Percentiles rank a stretch among this genome's conserved stretches.
These are phyloP conservation scores for Stenodera caucasica DNA, from an alignment of 2,888 invertebrate genomes.

Conservation along the genomic window DNA sequence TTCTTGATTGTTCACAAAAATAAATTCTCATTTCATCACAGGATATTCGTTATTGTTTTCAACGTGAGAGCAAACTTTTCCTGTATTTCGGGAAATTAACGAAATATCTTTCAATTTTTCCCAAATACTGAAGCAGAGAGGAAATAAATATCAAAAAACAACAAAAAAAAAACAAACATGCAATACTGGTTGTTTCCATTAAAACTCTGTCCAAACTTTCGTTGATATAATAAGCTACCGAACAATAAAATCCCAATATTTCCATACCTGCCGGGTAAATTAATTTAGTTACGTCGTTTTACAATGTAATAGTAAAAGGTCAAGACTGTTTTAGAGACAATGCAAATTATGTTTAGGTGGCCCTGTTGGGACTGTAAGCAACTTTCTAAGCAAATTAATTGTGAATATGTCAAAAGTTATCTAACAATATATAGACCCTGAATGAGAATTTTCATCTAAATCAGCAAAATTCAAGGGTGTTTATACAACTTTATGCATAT, in stretches of 20 bases:
- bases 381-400: slow-evolving; percentile 42
- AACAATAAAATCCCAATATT: slow-evolving; percentile 2
- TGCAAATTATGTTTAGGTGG: slow-evolving; percentile 36
- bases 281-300: not conserved
- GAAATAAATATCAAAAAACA: too few species aligned
- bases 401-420: slow-evolving; percentile 42
- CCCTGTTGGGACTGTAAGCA: slow-evolving; percentile 35
- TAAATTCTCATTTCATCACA: slow-evolving; percentile 1
- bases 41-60: slow-evolving; percentile 1
- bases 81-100: not conserved
- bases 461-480: slow-evolving; percentile 1
- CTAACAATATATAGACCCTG: not conserved
- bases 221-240: slow-evolving; percentile 21
- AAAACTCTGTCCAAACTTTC: slow-evolving; percentile 19
- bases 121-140: too few species aligned
- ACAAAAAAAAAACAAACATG: too few species aligned
- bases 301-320: not conserved
- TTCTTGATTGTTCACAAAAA: not conserved
- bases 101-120: not conserved
- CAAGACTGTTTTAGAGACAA: slow-evolving; percentile 28
- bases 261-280: not conserved
- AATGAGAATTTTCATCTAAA: not conserved
- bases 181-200: not conserved
- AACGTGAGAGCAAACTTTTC: not conserved
- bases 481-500: not conserved